phyloP scores from a whole-genome alignment of 2,797 vertebrate genomes.

The Gila robusta region DNA sequence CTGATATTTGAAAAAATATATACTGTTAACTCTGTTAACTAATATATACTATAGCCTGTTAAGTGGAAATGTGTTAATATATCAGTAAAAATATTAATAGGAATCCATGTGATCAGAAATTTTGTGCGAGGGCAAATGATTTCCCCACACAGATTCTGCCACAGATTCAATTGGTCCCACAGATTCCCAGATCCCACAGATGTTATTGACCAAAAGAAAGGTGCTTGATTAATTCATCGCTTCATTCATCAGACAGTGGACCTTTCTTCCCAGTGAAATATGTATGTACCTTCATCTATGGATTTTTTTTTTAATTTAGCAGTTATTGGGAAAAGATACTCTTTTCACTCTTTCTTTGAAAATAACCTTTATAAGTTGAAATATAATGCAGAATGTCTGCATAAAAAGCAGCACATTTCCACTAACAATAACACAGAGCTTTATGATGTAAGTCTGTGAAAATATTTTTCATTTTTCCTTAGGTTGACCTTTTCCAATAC shows the following conservation, averaged over 20 bases:
- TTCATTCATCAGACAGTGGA: background rate
- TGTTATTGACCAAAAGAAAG: background rate
- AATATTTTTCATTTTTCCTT: background rate
- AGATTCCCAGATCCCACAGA: background rate
- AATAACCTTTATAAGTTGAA: background rate
- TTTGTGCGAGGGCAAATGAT: background rate
- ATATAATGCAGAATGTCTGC: background rate
- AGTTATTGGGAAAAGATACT: too few relatives aligned
- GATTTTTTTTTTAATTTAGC: background rate
- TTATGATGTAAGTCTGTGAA: conserved; percentile 9
- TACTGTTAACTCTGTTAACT: too few relatives aligned
- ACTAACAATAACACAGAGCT: background rate
- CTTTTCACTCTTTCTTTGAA: background rate
- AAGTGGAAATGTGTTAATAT: background rate
- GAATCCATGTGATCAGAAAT: background rate
- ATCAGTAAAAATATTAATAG: background rate
- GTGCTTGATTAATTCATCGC: background rate
- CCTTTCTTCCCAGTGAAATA: background rate
- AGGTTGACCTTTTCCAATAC: background rate
- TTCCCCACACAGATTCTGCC: background rate
- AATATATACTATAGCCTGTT: background rate
- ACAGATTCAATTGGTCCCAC: background rate
- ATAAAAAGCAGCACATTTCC: background rate
- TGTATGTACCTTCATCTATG: background rate
- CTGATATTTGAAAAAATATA: background rate